Evolutionary conservation across 2,113 vertebrate species (phyloP).

Genomic region (Baryphthengus martii): DNA sequence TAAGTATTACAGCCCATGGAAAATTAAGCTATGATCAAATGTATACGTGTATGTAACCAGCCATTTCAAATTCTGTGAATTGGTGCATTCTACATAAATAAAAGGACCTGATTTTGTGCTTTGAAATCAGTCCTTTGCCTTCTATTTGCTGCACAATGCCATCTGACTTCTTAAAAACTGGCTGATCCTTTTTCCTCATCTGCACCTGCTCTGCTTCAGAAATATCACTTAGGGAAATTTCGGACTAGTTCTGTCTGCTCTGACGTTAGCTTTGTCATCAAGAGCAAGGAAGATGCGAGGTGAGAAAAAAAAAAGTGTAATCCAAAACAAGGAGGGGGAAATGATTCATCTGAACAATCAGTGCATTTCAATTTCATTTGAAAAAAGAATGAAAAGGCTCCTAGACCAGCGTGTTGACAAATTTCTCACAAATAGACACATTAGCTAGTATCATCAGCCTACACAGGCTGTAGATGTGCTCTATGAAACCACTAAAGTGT

Average conservation of each 20-base stretch:
- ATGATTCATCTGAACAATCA: slow-evolving; percentile 60
- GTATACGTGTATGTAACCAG: slow-evolving; percentile 67
- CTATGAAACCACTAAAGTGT: not conserved
- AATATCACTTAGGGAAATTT: slow-evolving; percentile 55
- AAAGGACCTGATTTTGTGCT: slow-evolving; percentile 74
- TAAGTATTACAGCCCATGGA: slow-evolving; percentile 48
- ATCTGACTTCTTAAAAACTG: slow-evolving; percentile 70
- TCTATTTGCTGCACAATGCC: slow-evolving; percentile 69
- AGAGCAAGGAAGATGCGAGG: slow-evolving; percentile 15
- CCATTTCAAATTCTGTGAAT: slow-evolving; percentile 67
- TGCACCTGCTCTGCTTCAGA: slow-evolving; percentile 74
- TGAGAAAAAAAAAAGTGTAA: not conserved
- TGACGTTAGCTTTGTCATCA: slow-evolving; percentile 29
- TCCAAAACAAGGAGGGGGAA: slow-evolving; percentile 46
- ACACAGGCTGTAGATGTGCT: not conserved
- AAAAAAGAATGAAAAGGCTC: slow-evolving; percentile 36
- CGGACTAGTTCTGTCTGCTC: slow-evolving; percentile 44
- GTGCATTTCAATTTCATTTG: slow-evolving; percentile 24
- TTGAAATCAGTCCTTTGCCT: slow-evolving; percentile 67
- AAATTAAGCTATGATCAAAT: slow-evolving; percentile 60
- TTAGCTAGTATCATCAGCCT: not conserved
- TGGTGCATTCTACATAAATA: slow-evolving; percentile 71
- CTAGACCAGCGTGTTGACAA: not conserved
- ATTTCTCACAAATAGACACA: not conserved
- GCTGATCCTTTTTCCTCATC: slow-evolving; percentile 28